Conservation (phyloP, 2,888 invertebrate species). For the Tetanocera ferruginea region DNA sequence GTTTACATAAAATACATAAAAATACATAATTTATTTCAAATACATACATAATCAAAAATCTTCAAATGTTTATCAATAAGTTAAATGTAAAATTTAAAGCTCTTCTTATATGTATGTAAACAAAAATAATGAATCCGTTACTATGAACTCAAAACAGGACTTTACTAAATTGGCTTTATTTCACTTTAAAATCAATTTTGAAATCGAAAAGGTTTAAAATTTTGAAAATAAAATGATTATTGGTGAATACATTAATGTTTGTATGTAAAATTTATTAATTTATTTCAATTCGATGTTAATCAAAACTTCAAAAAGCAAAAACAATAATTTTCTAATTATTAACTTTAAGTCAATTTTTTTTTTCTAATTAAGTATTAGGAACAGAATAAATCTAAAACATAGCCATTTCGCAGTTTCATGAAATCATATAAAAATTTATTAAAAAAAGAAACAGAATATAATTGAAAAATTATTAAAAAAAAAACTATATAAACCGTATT, state of each 20-base stretch:
- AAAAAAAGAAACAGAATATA: not conserved
- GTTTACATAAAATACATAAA: not conserved
- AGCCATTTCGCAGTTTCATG: slow-evolving; percentile 21
- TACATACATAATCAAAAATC: too few species aligned
- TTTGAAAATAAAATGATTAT: too few species aligned
- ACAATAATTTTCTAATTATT: too few species aligned
- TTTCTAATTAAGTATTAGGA: slow-evolving; percentile 8
- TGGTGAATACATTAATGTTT: too few species aligned
- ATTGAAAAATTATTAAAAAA: not conserved
- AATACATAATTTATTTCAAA: too few species aligned
- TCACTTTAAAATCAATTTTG: too few species aligned
- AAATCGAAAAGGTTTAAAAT: too few species aligned
- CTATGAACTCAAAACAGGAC: not conserved
- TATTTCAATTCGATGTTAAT: too few species aligned
- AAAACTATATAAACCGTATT: slow-evolving; percentile 10
- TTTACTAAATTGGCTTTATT: not conserved
- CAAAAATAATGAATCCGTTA: not conserved
- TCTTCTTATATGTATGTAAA: too few species aligned
- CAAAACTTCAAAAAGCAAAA: too few species aligned
- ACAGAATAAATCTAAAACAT: slow-evolving; percentile 17
- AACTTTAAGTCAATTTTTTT: not conserved
- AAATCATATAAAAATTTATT: slow-evolving; percentile 17
- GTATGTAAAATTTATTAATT: too few species aligned
- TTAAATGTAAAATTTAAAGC: not conserved
- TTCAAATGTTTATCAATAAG: slow-evolving; percentile 6